phyloP scores from a whole-genome alignment of 2,113 vertebrate species.

The Ptilonorhynchus violaceus region DNA sequence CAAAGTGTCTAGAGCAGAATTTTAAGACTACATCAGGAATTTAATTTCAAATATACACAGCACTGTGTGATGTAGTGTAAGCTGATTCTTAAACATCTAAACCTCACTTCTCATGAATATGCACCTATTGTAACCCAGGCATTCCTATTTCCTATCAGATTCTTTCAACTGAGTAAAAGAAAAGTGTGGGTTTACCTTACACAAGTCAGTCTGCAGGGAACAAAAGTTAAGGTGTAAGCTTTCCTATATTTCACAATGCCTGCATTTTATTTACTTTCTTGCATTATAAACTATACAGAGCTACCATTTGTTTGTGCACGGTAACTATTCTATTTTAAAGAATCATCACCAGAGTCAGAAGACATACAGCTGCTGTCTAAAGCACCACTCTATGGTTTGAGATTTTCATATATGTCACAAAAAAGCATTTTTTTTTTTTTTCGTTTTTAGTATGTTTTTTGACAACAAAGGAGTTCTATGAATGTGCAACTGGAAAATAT shows the following conservation, averaged over 20 bases:
- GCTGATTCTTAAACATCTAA: not conserved
- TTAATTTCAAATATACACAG: not conserved
- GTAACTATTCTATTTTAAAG: not conserved
- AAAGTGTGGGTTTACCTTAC: not conserved
- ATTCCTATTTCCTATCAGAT: not conserved
- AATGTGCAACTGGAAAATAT: not conserved
- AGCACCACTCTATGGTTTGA: not conserved
- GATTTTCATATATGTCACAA: not conserved
- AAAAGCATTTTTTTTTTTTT: accelerated
- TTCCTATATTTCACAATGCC: not conserved
- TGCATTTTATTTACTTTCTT: not conserved
- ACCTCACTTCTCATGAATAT: not conserved
- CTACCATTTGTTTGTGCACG: not conserved
- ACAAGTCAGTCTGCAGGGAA: not conserved
- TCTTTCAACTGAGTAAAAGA: not conserved
- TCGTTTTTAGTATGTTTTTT: not conserved
- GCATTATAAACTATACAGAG: not conserved
- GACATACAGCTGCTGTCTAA: not conserved
- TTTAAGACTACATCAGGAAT: not conserved
- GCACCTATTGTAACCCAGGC: not conserved
- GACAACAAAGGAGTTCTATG: not conserved
- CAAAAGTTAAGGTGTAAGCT: not conserved
- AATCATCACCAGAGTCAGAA: not conserved
- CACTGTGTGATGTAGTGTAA: not conserved
- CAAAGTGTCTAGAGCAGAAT: not conserved